Evolutionary conservation across 2,888 invertebrate species (phyloP).

Genomic region (Cancer borealis): DNA sequence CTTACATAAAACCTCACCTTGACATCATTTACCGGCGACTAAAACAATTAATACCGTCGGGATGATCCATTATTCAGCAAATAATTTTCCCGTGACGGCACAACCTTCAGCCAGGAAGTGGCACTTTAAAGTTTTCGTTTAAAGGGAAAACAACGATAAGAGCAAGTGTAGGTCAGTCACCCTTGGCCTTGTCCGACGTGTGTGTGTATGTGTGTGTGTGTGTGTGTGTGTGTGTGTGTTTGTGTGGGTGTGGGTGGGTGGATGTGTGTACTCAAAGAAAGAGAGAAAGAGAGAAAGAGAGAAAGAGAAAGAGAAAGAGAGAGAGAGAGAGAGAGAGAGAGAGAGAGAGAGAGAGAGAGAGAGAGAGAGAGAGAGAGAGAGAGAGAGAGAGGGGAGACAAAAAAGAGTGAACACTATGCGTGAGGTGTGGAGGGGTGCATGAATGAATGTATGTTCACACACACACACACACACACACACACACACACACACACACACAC

Average conservation of each 20-base stretch:
- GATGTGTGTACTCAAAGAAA: not conserved
- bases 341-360: not conserved
- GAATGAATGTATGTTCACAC: not conserved
- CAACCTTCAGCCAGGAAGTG: not conserved
- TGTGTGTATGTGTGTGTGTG: conserved; percentile 18
- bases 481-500: conserved; percentile 40
- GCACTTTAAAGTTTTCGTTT: conserved; percentile 43
- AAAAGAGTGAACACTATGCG: not conserved
- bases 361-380: conserved; percentile 2
- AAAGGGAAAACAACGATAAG: conserved; percentile 42
- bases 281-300: not conserved
- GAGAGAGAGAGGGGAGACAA: too few species aligned
- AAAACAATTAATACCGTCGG: conserved; percentile 29
- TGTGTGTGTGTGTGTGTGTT: not conserved
- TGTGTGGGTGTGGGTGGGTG: not conserved
- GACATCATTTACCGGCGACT: conserved; percentile 32
- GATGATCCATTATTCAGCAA: conserved; percentile 8
- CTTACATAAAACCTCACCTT: not conserved
- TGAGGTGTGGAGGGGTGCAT: not conserved
- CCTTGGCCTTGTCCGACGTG: not conserved
- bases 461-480: conserved; percentile 46
- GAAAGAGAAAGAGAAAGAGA: conserved; percentile 1
- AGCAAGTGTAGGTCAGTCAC: conserved; percentile 41
- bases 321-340: not conserved
- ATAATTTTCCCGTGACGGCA: not conserved